Percentiles rank a stretch among this genome's conserved stretches.
phyloP scores from a whole-genome alignment of 2,888 invertebrate species.

The Lochmaea capreae region DNA sequence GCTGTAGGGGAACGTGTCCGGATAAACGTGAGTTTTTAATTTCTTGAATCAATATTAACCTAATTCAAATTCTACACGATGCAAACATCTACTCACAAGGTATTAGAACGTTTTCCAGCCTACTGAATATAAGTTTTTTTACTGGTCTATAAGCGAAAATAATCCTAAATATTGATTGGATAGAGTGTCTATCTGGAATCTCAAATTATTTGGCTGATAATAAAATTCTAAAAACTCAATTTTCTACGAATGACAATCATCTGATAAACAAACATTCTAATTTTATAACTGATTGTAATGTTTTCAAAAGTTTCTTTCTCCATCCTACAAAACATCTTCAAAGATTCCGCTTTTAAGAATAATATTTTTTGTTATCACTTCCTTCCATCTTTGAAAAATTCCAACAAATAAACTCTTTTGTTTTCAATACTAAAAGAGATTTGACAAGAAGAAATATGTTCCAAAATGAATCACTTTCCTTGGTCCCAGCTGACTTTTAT shows the following conservation, averaged over 20 bases:
- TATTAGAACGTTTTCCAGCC: too few species aligned
- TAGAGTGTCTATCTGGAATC: too few species aligned
- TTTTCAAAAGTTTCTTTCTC: neutral
- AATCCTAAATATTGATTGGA: too few species aligned
- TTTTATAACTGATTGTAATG: neutral
- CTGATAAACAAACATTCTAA: neutral
- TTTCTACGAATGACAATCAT: neutral
- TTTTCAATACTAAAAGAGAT: slow-evolving; percentile 49
- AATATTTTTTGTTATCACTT: slow-evolving; percentile 29
- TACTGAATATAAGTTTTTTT: too few species aligned
- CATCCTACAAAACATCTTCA: neutral
- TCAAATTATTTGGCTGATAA: too few species aligned
- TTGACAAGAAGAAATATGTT: slow-evolving; percentile 50
- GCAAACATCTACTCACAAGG: too few species aligned
- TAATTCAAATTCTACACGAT: too few species aligned
- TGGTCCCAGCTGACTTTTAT: slow-evolving; percentile 47
- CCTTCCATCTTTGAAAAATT: slow-evolving; percentile 22
- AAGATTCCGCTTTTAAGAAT: slow-evolving; percentile 13
- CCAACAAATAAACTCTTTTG: slow-evolving; percentile 42
- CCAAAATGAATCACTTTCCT: slow-evolving; percentile 51
- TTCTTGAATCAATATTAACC: too few species aligned
- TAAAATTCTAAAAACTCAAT: too few species aligned
- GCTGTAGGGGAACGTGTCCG: too few species aligned
- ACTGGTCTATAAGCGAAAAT: too few species aligned
- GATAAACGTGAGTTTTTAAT: too few species aligned